Base-by-base conservation (phyloP, 2,888 invertebrate species). In the Drosophila birchii region DNA sequence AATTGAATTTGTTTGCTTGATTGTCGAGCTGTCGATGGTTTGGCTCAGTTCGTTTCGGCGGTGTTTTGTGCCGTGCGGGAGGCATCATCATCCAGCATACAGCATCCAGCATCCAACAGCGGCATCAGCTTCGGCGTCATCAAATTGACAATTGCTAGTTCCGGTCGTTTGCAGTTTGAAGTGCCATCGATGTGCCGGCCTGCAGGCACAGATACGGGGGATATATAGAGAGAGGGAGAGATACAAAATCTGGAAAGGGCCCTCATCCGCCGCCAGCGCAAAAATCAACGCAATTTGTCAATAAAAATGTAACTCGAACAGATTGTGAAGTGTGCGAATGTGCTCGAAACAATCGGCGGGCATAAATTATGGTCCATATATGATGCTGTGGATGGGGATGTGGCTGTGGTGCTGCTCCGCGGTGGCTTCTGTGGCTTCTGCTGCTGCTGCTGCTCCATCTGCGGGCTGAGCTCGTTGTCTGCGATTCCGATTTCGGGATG, bases 1-100 rank as follows among this genome's bases (percentile, higher is more conserved):
- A 91, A 91, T 91, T 91, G 91, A 91, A 91, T 91, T 92, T 92
- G 92, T 91, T 83, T 92, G 89, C 86, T 90, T 89, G 90, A 91
- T 91, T 92, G 92, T 88, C 89, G 88, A 90, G 91, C 84, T 85
- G 86, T 89, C 89, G 90, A 90, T 83, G 83, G 58, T 58, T 74
- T 61, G 73, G 47, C 45, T 45, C 45, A 45, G 45, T 63, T 63
- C 39, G 57, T n/a, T 49, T 51, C 26, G 36, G 38, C 55, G 36
- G 38, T 55, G 59, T 59, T 59, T 56, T 57, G 68, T 76, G 53
- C 78, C 66, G 75, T 71, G 84, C 80, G 86, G 83, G 78, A 80
- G 86, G 64, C 88, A 88, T 88, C 36, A 36, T 14, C 36, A 36
- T 36, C 36, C 45, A 47, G 16, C 45, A 45, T 26, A 3, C 38